Percentiles rank a stretch among this genome's conserved stretches.
Evolutionary conservation across 2,797 vertebrate genomes (phyloP).

Genomic region (Pangasius larnaudii): DNA sequence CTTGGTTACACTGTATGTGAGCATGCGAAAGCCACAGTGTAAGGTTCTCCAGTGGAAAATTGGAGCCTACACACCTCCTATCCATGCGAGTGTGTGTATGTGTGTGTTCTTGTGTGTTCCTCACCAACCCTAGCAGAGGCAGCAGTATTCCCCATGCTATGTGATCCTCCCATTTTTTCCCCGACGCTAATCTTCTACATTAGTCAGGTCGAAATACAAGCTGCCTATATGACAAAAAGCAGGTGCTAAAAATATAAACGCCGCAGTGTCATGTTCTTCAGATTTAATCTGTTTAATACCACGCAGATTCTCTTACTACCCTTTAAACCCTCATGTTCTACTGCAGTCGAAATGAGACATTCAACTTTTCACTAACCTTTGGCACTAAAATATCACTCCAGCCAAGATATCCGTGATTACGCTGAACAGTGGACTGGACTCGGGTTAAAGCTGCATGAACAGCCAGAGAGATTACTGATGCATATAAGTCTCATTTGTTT

Average conservation of each 20-base stretch:
- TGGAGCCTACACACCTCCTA: conserved; percentile 1
- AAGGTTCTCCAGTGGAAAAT: conserved; percentile 47
- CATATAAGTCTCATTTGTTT: too few relatives aligned
- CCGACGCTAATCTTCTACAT: conserved; percentile 33
- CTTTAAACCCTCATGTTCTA: background rate
- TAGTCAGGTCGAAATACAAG: conserved; percentile 17
- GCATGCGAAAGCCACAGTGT: background rate
- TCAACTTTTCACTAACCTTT: background rate
- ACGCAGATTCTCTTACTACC: background rate
- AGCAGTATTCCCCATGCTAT: background rate
- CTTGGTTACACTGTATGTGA: conserved; percentile 11
- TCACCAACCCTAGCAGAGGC: background rate
- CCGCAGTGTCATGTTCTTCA: background rate
- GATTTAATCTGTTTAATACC: conserved; percentile 2
- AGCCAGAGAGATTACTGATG: too few relatives aligned
- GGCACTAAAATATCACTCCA: background rate
- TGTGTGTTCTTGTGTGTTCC: conserved; percentile 6
- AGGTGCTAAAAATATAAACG: conserved; percentile 33
- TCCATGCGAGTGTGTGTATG: background rate
- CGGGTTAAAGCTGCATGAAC: too few relatives aligned
- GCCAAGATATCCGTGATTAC: background rate
- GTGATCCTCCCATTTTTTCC: conserved; percentile 31
- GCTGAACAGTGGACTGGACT: background rate
- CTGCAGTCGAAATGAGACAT: background rate
- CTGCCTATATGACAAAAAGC: background rate